These are phyloP conservation scores for Meriones unguiculatus DNA, from an alignment of 2,113 vertebrate species.

Conservation along the genomic window DNA sequence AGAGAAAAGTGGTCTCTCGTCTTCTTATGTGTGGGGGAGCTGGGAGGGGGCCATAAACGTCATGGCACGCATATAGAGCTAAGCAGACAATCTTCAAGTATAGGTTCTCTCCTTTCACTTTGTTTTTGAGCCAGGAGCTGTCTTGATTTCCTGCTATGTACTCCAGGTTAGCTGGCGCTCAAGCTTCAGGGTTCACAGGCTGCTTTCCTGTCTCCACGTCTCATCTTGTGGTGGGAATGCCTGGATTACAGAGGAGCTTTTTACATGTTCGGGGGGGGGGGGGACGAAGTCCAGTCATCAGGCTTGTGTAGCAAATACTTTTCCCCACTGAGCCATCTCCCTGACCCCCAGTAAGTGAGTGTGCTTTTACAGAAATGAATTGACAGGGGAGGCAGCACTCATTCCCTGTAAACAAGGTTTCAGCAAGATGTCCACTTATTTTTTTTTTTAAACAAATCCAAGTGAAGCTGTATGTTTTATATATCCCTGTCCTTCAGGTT, in stretches of 20 bases:
- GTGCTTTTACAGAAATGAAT: constrained; percentile 44
- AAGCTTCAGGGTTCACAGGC: background rate
- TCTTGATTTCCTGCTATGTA: background rate
- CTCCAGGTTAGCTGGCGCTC: background rate
- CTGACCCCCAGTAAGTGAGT: background rate
- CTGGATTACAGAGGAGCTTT: background rate
- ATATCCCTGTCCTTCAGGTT: background rate
- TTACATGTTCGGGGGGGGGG: too few species aligned
- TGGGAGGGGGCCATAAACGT: background rate
- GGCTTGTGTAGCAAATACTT: background rate
- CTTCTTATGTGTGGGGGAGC: background rate
- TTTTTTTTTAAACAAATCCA: background rate
- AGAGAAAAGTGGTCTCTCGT: background rate
- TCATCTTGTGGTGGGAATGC: background rate
- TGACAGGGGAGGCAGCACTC: background rate
- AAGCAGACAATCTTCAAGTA: background rate
- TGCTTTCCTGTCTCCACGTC: background rate
- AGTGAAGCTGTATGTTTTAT: background rate
- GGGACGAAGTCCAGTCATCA: background rate
- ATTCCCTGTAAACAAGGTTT: constrained; percentile 14
- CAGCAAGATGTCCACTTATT: constrained; percentile 5
- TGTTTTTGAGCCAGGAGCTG: background rate
- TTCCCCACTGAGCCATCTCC: background rate
- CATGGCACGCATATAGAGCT: background rate
- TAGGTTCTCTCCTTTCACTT: background rate